These are phyloP conservation scores for Leucophenga varia DNA, from an alignment of 1,140 invertebrate genomes.

Conservation along the genomic window DNA sequence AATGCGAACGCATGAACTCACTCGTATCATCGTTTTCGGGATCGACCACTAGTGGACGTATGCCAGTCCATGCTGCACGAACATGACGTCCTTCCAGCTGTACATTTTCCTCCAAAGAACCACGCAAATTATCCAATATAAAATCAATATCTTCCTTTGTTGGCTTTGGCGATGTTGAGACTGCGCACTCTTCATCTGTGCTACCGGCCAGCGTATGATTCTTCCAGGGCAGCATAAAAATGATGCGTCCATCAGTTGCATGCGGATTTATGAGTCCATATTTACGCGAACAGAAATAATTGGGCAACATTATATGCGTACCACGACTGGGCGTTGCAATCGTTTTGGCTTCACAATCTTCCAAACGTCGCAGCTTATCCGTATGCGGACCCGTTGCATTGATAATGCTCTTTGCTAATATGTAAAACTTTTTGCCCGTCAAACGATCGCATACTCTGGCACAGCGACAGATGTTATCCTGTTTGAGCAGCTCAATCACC, in stretches of 20 bases:
- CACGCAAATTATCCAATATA: conserved; percentile 16
- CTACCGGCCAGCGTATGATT: conserved; percentile 20
- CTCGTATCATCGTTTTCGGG: not conserved
- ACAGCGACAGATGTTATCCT: conserved; percentile 11
- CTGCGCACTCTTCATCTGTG: not conserved
- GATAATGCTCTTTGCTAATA: conserved; percentile 24
- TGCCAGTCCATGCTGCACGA: conserved; percentile 32
- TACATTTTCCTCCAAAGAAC: conserved; percentile 10
- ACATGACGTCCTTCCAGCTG: conserved; percentile 20
- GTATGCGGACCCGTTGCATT: conserved; percentile 32
- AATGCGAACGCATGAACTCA: no score
- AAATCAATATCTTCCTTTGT: conserved; percentile 4
- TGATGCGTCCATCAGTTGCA: not conserved
- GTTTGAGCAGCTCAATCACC: conserved; percentile 9
- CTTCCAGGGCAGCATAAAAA: conserved; percentile 34
- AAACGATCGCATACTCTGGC: conserved; percentile 20
- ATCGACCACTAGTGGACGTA: conserved; percentile 17
- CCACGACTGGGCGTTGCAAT: conserved; percentile 20
- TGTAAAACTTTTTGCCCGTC: conserved; percentile 3
- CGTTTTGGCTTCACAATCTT: not conserved
- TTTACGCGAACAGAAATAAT: conserved; percentile 26
- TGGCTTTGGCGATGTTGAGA: not conserved
- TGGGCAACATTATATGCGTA: conserved; percentile 24
- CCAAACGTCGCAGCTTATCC: conserved; percentile 21
- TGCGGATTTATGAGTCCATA: conserved; percentile 29